Percentiles rank a stretch among this genome's conserved stretches.
Evolutionary conservation across 2,113 vertebrate genomes (phyloP).

Genomic region (Thermophis baileyi): DNA sequence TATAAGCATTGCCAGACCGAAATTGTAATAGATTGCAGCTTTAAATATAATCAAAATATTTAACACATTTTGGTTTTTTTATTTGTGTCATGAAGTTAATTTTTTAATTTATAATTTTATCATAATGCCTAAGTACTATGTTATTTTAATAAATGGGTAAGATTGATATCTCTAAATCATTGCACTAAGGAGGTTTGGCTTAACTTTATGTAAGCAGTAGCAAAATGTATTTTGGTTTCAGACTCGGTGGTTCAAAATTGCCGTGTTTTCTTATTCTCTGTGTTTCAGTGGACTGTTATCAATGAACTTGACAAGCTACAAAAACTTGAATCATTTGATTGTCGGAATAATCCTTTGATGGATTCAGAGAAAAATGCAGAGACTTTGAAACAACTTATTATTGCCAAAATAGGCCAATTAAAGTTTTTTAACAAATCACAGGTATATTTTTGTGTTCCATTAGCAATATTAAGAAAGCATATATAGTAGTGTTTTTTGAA

Average conservation of each 20-base stretch:
- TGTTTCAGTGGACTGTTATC: constrained; percentile 83
- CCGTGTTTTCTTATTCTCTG: background rate
- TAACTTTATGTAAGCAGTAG: background rate
- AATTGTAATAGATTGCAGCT: background rate
- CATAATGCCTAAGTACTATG: background rate
- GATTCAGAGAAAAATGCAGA: constrained; percentile 67
- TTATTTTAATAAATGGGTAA: background rate
- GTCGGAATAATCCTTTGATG: constrained; percentile 75
- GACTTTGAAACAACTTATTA: constrained; percentile 79
- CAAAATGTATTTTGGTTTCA: background rate
- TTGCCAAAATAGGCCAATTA: constrained; percentile 80
- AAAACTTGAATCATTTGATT: constrained; percentile 73
- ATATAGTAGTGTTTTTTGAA: background rate
- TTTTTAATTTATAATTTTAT: background rate
- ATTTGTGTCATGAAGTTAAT: background rate
- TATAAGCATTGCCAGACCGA: background rate
- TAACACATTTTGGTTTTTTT: background rate
- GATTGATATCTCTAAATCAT: background rate
- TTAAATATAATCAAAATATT: background rate
- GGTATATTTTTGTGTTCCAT: constrained; percentile 55
- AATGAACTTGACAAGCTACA: constrained; percentile 86
- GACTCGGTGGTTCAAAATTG: background rate
- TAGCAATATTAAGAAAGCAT: background rate
- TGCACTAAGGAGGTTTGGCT: background rate
- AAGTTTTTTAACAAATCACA: constrained; percentile 74